phyloP scores from a whole-genome alignment of 2,797 vertebrate genomes.

The Steatocranus sp. region DNA sequence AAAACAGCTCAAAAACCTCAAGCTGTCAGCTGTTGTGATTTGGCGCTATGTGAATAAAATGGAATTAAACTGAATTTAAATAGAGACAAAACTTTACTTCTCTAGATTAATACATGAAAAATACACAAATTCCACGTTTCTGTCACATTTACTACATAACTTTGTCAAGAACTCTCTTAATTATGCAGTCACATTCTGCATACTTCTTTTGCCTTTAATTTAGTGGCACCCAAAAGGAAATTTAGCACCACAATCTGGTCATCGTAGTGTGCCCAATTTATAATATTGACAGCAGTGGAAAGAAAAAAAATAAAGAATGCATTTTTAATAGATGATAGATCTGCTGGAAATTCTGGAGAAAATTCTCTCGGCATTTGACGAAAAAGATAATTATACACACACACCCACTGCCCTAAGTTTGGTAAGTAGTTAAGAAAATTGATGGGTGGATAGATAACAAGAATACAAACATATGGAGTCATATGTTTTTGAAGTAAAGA shows the following conservation, averaged over 20 bases:
- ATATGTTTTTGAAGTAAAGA: neutral
- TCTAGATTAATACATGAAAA: neutral
- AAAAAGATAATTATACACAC: neutral
- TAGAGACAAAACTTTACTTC: neutral
- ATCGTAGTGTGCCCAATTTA: neutral
- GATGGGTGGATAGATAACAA: rapidly evolving
- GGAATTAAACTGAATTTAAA: neutral
- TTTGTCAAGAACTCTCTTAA: neutral
- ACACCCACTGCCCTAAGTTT: rapidly evolving
- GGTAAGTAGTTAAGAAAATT: neutral
- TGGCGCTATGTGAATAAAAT: neutral
- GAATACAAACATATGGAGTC: neutral
- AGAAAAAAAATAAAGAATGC: neutral
- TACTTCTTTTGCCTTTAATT: neutral
- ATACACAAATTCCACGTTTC: neutral
- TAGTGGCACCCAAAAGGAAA: neutral
- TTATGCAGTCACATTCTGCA: neutral
- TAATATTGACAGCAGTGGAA: neutral
- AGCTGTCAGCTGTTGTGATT: neutral
- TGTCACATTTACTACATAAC: neutral
- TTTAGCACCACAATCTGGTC: neutral
- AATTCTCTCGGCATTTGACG: neutral
- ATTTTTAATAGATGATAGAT: neutral
- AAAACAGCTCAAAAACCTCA: neutral
- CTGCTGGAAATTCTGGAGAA: neutral